Evolutionary conservation across 2,113 vertebrate species (phyloP).

Genomic region (Pseudopodoces humilis): DNA sequence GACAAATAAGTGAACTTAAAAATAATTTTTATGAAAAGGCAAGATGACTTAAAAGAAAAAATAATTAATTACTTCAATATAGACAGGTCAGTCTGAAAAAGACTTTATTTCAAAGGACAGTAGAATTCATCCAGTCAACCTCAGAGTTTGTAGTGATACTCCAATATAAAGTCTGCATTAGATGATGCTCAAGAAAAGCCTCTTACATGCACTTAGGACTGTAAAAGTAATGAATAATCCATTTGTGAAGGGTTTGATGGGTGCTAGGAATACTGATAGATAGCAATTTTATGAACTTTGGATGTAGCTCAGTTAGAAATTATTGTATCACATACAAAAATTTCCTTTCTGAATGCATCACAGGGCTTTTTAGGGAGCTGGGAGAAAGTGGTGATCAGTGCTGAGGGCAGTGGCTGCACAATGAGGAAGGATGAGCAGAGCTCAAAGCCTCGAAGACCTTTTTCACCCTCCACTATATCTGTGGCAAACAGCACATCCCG

Average conservation of each 20-base stretch:
- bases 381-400: not conserved
- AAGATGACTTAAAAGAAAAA: not conserved
- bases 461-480: not conserved
- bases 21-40: not conserved
- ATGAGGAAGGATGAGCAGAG: not conserved
- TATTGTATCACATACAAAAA: not conserved
- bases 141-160: not conserved
- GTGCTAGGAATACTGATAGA: not conserved
- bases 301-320: not conserved
- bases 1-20: slow-evolving; percentile 1
- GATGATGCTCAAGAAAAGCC: not conserved
- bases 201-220: not conserved
- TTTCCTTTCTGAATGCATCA: not conserved
- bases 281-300: not conserved
- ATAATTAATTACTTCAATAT: not conserved
- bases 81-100: not conserved
- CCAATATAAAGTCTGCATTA: not conserved
- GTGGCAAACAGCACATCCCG: not conserved
- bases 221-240: not conserved
- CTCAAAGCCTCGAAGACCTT: not conserved
- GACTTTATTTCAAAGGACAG: not conserved
- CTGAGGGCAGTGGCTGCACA: not conserved
- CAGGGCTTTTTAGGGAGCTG: not conserved
- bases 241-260: not conserved
- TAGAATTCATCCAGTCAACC: not conserved